Base-by-base conservation (phyloP, 2,888 invertebrate species). In the Marronus borbonicus region DNA sequence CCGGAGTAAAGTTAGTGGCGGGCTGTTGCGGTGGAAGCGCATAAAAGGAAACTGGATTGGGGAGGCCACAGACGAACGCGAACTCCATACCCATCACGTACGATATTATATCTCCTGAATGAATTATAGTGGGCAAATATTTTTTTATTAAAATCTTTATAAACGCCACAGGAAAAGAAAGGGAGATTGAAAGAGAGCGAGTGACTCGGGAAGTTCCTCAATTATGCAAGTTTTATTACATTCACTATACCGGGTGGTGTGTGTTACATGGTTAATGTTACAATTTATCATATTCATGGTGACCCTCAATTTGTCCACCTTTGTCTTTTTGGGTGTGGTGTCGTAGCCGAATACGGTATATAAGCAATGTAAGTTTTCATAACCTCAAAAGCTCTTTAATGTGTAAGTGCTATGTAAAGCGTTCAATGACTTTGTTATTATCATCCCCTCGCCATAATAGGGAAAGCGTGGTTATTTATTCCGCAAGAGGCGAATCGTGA, bases 101-200 rank as follows among this genome's bases (percentile, higher is more conserved):
- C 72, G 62, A 70, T 65, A 65, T 77, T 77, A 77, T 77, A 77
- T 77, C 72, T 60, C 70, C 77, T 72, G 70, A 77, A 77, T 77
- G 77, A 77, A 72, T 77, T 76, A 76, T 76, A 65, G 76, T 58
- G 65, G 20, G 39, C 65, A 76, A 65, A 65, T 76, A 76, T 76
- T 76, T 76, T 65, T 76, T 76, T 76, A 76, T 76, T 77, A 77
- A 77, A 70, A 72, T 70, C 70, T 77, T 69, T 77, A 77, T 77
- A 69, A 77, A 70, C 69, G 62, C 31, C 28, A 14, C 50, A 60
- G 39, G 58, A 31, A 39, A 17, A 31, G 10, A 58, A 72, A 36
- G 44, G 44, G 58, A 60, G 39, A 39, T 69, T 58, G 58, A 24
- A 17, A 58, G 72, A 66, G n/a, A 66, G 44, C 66, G 39, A 72